Conservation (phyloP, 2,888 invertebrate genomes). For the Leucoma salicis region DNA sequence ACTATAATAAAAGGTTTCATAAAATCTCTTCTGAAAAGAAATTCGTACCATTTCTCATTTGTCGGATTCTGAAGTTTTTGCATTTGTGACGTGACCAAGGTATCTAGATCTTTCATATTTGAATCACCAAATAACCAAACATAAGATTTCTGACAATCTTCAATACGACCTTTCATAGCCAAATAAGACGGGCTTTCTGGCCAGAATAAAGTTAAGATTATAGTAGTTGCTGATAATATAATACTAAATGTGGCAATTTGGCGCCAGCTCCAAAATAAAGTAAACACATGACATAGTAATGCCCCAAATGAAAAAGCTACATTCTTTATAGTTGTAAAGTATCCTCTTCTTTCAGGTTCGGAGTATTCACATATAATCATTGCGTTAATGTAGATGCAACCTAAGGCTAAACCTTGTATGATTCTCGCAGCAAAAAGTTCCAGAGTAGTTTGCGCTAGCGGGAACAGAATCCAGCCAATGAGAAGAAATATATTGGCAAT, state of each 20-base stretch:
- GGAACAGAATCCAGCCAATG: neutral
- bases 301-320: constrained; percentile 1
- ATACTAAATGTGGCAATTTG: neutral
- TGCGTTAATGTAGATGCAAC: neutral
- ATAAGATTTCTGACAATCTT: constrained; percentile 41
- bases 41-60: constrained; percentile 16
- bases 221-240: neutral
- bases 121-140: constrained; percentile 23
- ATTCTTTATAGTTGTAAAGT: neutral
- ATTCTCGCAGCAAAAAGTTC: neutral
- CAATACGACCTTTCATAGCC: constrained; percentile 43
- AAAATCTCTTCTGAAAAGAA: constrained; percentile 37
- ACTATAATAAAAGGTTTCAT: constrained; percentile 37
- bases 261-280: neutral
- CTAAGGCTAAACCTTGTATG: neutral
- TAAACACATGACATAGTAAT: constrained; percentile 9
- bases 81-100: constrained; percentile 30
- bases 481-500: neutral
- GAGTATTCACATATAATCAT: constrained; percentile 1
- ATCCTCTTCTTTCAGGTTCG: constrained; percentile 1
- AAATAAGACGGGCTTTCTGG: constrained; percentile 48
- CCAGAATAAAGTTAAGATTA: neutral
- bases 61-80: constrained; percentile 10
- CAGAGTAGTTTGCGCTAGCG: neutral
- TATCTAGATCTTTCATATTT: constrained; percentile 33